These are phyloP conservation scores for Hybos culiciformis DNA, from an alignment of 2,888 invertebrate genomes.

Conservation along the genomic window DNA sequence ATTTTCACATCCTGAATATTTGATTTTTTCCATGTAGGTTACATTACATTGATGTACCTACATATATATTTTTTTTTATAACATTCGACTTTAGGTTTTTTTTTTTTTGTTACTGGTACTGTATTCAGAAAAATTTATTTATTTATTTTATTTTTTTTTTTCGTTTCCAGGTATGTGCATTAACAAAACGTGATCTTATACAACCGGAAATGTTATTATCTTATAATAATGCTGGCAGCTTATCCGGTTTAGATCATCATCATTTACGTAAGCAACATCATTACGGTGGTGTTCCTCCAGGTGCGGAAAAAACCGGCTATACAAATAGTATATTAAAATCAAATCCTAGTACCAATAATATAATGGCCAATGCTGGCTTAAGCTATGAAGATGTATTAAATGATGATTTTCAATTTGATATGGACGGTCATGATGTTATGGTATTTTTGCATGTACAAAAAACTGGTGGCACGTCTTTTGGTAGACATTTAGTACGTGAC, in stretches of 20 bases:
- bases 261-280: slow-evolving; percentile 17
- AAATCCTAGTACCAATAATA: slow-evolving; percentile 13
- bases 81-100: no score
- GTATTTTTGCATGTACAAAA: slow-evolving; percentile 98
- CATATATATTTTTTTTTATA: no score
- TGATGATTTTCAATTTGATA: slow-evolving; percentile 77
- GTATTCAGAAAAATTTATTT: no score
- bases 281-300: slow-evolving; percentile 13
- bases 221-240: slow-evolving; percentile 17
- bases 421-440: slow-evolving; percentile 90
- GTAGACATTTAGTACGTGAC: slow-evolving; percentile 90
- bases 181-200: slow-evolving; percentile 50
- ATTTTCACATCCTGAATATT: no score
- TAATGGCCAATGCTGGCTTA: slow-evolving; percentile 44
- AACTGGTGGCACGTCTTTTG: slow-evolving; percentile 96
- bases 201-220: slow-evolving; percentile 38
- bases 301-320: slow-evolving; percentile 13
- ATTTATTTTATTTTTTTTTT: not conserved
- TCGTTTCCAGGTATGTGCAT: slow-evolving; percentile 50
- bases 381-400: slow-evolving; percentile 78
- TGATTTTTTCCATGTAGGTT: no score
- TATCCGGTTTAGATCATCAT: slow-evolving; percentile 4
- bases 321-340: slow-evolving; percentile 17
- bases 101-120: no score
- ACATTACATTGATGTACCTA: no score